Conservation (phyloP, 1,140 invertebrate species). For the Cryptotermes secundus region DNA sequence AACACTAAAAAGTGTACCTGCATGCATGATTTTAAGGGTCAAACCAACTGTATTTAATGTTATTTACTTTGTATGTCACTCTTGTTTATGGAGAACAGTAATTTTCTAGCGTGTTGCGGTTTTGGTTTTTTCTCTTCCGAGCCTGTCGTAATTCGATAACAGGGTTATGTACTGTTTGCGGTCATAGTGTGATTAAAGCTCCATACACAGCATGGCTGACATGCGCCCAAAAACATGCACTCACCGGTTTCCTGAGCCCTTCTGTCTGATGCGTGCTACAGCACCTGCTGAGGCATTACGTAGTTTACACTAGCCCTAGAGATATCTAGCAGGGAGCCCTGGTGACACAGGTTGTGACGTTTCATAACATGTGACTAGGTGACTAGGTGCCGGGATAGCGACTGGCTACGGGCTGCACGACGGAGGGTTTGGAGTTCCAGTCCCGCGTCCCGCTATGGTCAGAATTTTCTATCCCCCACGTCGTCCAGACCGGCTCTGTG, state of each 20-base stretch:
- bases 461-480: too few relatives aligned
- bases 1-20: too few relatives aligned
- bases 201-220: neutral
- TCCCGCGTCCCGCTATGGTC: too few relatives aligned
- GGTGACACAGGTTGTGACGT: too few relatives aligned
- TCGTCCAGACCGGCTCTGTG: too few relatives aligned
- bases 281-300: neutral
- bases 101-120: neutral
- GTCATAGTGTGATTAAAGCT: slow-evolving; percentile 10
- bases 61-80: neutral
- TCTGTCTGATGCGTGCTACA: neutral
- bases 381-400: too few relatives aligned
- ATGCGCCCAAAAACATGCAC: neutral
- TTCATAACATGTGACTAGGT: too few relatives aligned
- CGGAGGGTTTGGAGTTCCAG: too few relatives aligned
- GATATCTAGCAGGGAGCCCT: neutral
- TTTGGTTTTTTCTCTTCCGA: neutral
- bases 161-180: slow-evolving; percentile 11
- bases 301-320: neutral
- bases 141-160: neutral
- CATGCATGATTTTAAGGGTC: neutral
- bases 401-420: too few relatives aligned
- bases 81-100: neutral
- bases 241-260: neutral
- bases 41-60: neutral